Evolutionary conservation across 1,140 invertebrate genomes (phyloP), one percentile per base, ranked within the genome.

Genomic region (Macrocentrus cingulum): DNA sequence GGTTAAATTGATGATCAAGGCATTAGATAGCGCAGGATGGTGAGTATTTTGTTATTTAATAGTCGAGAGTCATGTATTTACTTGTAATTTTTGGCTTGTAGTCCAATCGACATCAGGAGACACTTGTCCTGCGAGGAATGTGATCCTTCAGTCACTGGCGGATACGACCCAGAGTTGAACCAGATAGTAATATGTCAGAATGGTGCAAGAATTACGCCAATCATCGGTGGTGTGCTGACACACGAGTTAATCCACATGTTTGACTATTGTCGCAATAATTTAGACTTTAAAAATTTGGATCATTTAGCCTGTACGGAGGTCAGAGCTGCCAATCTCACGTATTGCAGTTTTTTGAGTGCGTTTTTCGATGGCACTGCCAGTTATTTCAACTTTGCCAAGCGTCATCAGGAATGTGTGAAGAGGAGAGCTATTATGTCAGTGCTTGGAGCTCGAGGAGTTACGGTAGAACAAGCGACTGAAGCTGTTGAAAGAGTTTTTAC

Each of bases 201-300:
- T 82, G 84, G 85, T 46, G 85, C 86, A 11, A 81, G 66, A 42
- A 82, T 76, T 34, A 75, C 85, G 73, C 83, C 84, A 3, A 81
- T 85, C 65, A 84, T 94, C 0, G 88, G 91, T 74, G 87, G 87
- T 57, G 88, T 94, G 5, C 70, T 98, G 2, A 85, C 88, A 1
- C 96, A 98, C 76, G 96, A 98, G 80, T 85, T 98, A 83, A 88
- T 97, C 37, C 96, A 98, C 75, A 97, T 97, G 91, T 98, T 96
- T 76, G 96, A 98, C 75, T 91, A 88, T 68, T 98, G 95, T 76
- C 84, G 86, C 39, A 90, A 94, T 62, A 85, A 97, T 51, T 70
- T 97, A 29, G 89, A 98, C 72, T 92, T 95, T 63, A 89, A 85
- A 62, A 95, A 98, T 74, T 79, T 95, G 53, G 88, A 97, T 66